Conservation (phyloP, 2,113 vertebrate genomes). For the Azemiops feae region DNA sequence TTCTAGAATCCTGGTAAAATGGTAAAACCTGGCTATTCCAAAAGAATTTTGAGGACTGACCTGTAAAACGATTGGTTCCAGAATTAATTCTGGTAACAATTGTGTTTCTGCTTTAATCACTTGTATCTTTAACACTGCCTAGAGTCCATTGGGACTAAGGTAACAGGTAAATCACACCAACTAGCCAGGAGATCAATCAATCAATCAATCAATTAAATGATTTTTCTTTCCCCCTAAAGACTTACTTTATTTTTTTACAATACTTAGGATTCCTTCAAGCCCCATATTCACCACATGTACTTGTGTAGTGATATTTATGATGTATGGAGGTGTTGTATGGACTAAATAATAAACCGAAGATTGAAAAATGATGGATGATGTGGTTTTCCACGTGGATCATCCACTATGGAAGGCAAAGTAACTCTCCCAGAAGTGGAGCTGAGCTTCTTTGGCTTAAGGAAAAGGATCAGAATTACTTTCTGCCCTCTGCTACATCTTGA, state of each 20-base stretch:
- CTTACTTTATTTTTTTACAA: neutral
- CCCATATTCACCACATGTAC: neutral
- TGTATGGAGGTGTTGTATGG: neutral
- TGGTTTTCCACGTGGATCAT: neutral
- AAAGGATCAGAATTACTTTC: conserved; percentile 40
- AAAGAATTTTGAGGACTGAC: neutral
- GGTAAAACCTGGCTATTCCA: neutral
- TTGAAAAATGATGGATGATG: neutral
- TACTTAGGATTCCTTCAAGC: neutral
- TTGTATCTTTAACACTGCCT: neutral
- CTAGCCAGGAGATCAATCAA: neutral
- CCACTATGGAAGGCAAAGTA: neutral
- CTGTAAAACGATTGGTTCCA: neutral
- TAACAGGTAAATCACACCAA: neutral
- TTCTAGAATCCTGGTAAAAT: neutral
- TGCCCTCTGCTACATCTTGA: conserved; percentile 33
- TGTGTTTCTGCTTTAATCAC: neutral
- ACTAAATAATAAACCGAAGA: neutral
- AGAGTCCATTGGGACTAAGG: neutral
- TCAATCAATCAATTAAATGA: neutral
- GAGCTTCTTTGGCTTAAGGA: neutral
- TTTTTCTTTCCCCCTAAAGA: neutral
- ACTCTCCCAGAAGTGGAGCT: neutral
- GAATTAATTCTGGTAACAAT: neutral
- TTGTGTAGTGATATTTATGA: neutral